Percentiles rank a stretch among this genome's conserved stretches.
phyloP scores from a whole-genome alignment of 2,113 vertebrate species.

The Cavia porcellus region DNA sequence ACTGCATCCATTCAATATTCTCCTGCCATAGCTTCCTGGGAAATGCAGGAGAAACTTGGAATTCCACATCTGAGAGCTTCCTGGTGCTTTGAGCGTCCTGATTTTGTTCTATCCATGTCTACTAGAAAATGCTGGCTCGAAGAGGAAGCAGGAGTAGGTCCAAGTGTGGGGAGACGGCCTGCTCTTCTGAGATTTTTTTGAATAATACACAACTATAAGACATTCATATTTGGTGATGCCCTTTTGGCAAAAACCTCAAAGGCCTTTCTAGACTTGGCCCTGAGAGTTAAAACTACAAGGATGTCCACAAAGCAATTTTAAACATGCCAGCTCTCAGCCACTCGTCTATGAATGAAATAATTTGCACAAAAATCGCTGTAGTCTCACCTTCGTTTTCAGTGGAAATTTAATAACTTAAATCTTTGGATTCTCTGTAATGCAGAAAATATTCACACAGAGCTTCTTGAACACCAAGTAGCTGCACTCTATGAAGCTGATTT shows the following conservation, averaged over 20 bases:
- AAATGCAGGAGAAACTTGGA: neutral
- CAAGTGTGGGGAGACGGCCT: neutral
- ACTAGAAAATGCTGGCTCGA: neutral
- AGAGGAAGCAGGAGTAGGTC: neutral
- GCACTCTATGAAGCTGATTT: neutral
- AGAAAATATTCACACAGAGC: neutral
- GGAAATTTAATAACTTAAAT: conserved; percentile 11
- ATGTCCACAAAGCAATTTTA: neutral
- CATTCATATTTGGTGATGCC: neutral
- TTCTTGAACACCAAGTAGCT: neutral
- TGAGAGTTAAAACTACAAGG: conserved; percentile 34
- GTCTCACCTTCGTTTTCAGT: neutral
- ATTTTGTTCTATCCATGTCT: neutral
- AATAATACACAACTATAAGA: neutral
- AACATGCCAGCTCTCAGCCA: conserved; percentile 32
- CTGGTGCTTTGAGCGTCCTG: neutral
- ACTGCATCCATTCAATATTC: neutral
- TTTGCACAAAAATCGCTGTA: conserved; percentile 23
- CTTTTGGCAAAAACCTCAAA: neutral
- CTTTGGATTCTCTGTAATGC: neutral
- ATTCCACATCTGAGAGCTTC: neutral
- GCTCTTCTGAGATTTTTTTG: neutral
- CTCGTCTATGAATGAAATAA: conserved; percentile 31
- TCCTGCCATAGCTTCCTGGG: neutral
- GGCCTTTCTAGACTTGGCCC: neutral